Base-by-base conservation (phyloP, 2,797 vertebrate genomes). In the Telmatherina bonti region DNA sequence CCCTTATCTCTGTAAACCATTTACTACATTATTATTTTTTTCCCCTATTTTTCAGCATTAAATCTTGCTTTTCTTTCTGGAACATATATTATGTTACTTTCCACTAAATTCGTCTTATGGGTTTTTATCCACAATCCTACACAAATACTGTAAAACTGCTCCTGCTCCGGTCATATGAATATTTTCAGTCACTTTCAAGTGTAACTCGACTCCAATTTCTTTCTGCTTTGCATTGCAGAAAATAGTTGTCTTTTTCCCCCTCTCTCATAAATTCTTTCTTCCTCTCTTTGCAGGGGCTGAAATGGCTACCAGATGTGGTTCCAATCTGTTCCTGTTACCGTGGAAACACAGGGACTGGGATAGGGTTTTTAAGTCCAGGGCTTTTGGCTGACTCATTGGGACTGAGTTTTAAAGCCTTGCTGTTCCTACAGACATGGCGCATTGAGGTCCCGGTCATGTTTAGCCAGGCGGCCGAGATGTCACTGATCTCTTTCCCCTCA, bases 251-350 rank as follows among this genome's bases (percentile, higher is more conserved):
- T 96, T 95, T 95, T 93, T 91, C 89, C 82, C 87, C 91, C 91
- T 96, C 93, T 93, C 96, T 95, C 95, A 95, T 96, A 94, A 94
- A 88, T 96, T 96, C 95, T 93, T 91, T 88, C 63, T 83, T 95
- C 95, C 94, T 88, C 86, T 88, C 80, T 87, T 92, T 78, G 84
- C 89, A 89, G 86, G 85, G 89, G 89, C 88, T 93, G 88, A 95
- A 97, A 98, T 98, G 78, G 88, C 95, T 97, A 96, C 96, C 97
- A 99, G 96, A 99, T 99, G 97, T 97, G 94, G 89, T 90, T 94
- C 93, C 95, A 95, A 94, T 97, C 94, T 92, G 93, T 95, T 93
- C 89, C 85, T 67, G 82, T 96, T 94, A 86, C 94, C 88, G 89
- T 90, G 65, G 93, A 90, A 93, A 96, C 94, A 7, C 70, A 83